These are phyloP conservation scores for Drosophila tristis DNA, from an alignment of 1,140 invertebrate genomes.

Conservation along the genomic window DNA sequence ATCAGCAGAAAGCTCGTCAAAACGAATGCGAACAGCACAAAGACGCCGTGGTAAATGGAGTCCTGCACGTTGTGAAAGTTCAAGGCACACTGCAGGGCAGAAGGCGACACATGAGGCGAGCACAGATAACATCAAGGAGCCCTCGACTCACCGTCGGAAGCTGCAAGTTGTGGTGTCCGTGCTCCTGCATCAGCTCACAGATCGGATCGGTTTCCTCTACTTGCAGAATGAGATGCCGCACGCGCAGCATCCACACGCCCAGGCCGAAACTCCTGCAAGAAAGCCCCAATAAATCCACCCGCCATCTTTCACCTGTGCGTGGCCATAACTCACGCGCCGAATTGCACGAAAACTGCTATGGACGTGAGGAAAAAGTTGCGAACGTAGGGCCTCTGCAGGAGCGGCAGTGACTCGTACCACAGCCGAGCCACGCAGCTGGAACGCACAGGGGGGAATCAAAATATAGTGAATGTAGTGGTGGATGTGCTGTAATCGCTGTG, in stretches of 20 bases:
- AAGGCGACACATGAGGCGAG: too few species aligned
- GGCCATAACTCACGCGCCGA: too few species aligned
- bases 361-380: too few species aligned
- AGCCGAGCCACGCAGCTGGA: too few species aligned
- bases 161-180: too few species aligned
- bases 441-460: too few species aligned
- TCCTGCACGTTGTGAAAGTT: background rate
- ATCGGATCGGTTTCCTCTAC: background rate
- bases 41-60: conserved; percentile 19
- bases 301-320: background rate
- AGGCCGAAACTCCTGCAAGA: conserved; percentile 25
- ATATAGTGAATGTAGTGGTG: background rate
- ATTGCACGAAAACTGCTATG: too few species aligned
- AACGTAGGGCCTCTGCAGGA: too few species aligned
- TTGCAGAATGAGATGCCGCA: conserved; percentile 2
- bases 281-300: too few species aligned
- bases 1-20: conserved; percentile 29
- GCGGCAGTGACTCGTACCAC: too few species aligned
- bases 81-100: conserved; percentile 16
- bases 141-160: background rate
- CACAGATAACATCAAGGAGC: too few species aligned
- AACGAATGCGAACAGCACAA: conserved; percentile 13
- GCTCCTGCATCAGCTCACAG: conserved; percentile 14
- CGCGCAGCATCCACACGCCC: conserved; percentile 44
- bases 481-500: background rate